Percentiles rank a stretch among this genome's conserved stretches.
phyloP scores from a whole-genome alignment of 1,140 invertebrate genomes.

The Campoletis sonorensis region DNA sequence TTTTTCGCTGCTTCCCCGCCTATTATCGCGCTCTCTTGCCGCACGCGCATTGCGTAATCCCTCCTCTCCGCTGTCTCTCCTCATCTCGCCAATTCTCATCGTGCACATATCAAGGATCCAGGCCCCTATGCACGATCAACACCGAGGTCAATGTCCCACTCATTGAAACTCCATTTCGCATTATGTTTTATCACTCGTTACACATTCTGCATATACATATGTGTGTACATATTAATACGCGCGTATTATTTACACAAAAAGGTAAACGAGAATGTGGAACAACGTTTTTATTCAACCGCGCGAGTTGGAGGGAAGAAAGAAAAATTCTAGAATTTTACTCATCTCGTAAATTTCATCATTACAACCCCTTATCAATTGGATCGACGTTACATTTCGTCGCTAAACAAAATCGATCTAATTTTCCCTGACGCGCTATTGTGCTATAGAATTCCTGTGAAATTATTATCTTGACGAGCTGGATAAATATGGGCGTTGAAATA shows the following conservation, averaged over 20 bases:
- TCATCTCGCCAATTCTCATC: not conserved
- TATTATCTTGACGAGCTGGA: no score
- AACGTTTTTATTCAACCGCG: no score
- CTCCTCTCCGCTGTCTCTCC: constrained; percentile 1
- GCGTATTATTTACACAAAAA: not conserved
- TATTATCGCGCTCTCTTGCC: not conserved
- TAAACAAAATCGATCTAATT: no score
- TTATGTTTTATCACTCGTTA: not conserved
- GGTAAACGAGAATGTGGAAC: no score
- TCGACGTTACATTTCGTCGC: no score
- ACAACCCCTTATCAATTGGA: no score
- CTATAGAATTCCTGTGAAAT: no score
- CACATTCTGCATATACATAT: not conserved
- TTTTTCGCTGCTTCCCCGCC: not conserved
- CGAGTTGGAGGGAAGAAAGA: no score
- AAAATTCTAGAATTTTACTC: no score
- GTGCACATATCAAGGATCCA: not conserved
- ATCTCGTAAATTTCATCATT: no score
- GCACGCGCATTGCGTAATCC: constrained; percentile 42
- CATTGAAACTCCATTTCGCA: constrained; percentile 18
- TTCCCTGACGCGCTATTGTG: no score
- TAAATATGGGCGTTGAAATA: no score
- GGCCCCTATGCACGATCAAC: constrained; percentile 18
- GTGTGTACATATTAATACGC: not conserved
- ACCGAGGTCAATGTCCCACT: constrained; percentile 26